Percentiles rank a stretch among this genome's conserved stretches.
Evolutionary conservation across 1,140 invertebrate species (phyloP).

Genomic region (Ganaspis sp.): DNA sequence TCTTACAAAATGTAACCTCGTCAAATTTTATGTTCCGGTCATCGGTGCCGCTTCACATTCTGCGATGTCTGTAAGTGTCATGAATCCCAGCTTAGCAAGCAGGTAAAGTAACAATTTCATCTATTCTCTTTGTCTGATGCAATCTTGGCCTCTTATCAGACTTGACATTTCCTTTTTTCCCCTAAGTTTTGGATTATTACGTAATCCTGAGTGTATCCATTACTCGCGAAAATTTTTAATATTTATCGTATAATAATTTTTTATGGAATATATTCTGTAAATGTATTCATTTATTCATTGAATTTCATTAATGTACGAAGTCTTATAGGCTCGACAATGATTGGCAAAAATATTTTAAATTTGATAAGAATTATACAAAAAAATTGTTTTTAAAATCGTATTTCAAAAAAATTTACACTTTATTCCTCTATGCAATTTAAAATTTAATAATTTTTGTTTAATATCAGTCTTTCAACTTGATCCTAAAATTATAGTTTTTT

Average conservation of each 20-base stretch:
- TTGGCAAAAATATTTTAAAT: too few relatives aligned
- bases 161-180: conserved; percentile 26
- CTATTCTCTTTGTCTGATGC: background rate
- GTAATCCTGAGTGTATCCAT: background rate
- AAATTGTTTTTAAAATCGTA: too few relatives aligned
- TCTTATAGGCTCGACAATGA: too few relatives aligned
- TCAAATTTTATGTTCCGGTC: conserved; percentile 80
- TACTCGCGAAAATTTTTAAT: background rate
- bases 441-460: too few relatives aligned
- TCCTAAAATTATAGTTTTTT: too few relatives aligned
- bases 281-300: too few relatives aligned
- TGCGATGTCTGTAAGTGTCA: conserved; percentile 81
- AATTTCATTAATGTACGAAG: too few relatives aligned
- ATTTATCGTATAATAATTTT: background rate
- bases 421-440: too few relatives aligned
- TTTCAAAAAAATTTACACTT: too few relatives aligned
- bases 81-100: conserved; percentile 80
- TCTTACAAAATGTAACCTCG: conserved; percentile 78
- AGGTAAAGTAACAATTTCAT: conserved; percentile 69
- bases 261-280: background rate
- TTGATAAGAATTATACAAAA: too few relatives aligned
- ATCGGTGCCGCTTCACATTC: conserved; percentile 80
- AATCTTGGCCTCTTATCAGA: background rate
- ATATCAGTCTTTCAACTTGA: too few relatives aligned
- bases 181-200: background rate